These are phyloP conservation scores for Drosophila pandora DNA, from an alignment of 1,140 invertebrate genomes.

Conservation along the genomic window DNA sequence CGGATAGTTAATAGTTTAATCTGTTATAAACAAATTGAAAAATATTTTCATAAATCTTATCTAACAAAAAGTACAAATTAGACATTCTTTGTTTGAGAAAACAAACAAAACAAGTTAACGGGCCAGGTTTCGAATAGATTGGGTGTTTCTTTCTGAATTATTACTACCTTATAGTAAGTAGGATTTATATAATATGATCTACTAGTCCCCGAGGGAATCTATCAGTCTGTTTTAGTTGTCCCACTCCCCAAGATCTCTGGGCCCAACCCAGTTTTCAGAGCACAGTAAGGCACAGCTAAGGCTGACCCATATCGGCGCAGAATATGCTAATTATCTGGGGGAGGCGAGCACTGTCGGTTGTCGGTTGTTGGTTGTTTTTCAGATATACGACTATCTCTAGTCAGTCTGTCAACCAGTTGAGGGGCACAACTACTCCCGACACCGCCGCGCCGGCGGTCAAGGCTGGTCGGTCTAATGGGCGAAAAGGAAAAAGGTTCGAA, in stretches of 20 bases:
- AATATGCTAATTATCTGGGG: conserved; percentile 73
- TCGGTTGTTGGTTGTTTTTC: background rate
- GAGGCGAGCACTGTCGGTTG: conserved; percentile 17
- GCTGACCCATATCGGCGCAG: conserved; percentile 78
- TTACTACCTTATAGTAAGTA: background rate
- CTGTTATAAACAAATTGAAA: conserved; percentile 13
- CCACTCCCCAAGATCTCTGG: conserved; percentile 10
- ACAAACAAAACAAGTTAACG: background rate
- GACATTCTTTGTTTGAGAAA: background rate
- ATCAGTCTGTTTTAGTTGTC: conserved; percentile 17
- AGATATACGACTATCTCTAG: conserved; percentile 36
- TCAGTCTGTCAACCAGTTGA: conserved; percentile 39
- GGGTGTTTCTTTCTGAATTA: background rate
- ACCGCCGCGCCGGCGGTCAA: conserved; percentile 70
- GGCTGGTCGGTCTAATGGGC: conserved; percentile 53
- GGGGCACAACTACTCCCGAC: conserved; percentile 13
- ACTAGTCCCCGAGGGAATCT: conserved; percentile 23
- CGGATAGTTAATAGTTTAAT: conserved; percentile 15
- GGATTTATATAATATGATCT: conserved; percentile 2
- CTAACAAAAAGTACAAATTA: background rate
- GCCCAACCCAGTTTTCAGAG: conserved; percentile 69
- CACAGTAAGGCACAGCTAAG: conserved; percentile 48
- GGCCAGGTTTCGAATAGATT: background rate
- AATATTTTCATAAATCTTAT: conserved; percentile 12
- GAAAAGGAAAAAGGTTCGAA: conserved; percentile 49